Conservation (phyloP, 2,888 invertebrate genomes). For the Omphaloscelis lunosa region DNA sequence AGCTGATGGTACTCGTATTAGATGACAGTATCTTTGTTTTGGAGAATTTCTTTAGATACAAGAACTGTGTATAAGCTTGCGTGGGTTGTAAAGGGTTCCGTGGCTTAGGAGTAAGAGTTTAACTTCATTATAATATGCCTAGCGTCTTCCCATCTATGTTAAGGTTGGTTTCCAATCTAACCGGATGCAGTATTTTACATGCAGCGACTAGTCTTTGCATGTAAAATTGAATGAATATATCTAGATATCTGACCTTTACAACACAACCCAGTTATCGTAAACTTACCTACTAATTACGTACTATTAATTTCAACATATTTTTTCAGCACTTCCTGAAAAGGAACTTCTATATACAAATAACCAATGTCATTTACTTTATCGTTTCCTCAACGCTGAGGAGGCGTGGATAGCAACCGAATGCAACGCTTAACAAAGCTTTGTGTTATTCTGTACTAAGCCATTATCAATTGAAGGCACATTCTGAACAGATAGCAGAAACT, state of each 20-base stretch:
- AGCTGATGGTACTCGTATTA: slow-evolving; percentile 56
- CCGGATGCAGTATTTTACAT: neutral
- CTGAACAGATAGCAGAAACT: too few species aligned
- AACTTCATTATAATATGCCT: too few species aligned
- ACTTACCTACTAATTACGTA: neutral
- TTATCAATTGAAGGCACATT: neutral
- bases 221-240: too few species aligned
- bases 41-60: neutral
- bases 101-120: neutral
- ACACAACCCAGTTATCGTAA: too few species aligned
- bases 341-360: neutral
- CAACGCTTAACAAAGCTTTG: neutral
- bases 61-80: neutral
- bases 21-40: slow-evolving; percentile 53
- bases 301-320: neutral
- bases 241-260: too few species aligned
- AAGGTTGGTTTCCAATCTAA: neutral
- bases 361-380: neutral
- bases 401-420: neutral
- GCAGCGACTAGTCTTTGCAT: too few species aligned
- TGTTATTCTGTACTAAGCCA: neutral
- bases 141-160: neutral
- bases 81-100: neutral
- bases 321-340: neutral
- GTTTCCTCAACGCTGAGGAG: neutral